Percentiles rank a stretch among this genome's conserved stretches.
Evolutionary conservation across 2,888 invertebrate genomes (phyloP).

Genomic region (Lysandra bellargus): DNA sequence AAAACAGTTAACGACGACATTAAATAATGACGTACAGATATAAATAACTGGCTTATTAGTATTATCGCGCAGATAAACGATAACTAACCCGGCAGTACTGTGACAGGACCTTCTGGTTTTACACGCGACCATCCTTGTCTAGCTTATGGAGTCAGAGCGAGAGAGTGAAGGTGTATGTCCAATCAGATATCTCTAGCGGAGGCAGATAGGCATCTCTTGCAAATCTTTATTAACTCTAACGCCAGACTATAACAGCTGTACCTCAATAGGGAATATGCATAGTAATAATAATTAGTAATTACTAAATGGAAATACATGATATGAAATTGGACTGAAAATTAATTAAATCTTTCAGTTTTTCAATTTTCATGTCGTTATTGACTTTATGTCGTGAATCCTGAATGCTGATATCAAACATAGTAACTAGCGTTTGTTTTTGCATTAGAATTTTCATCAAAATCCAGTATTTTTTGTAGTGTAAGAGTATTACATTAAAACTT

Average conservation of each 20-base stretch:
- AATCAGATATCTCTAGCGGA: neutral
- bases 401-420: too few species aligned
- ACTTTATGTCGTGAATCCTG: too few species aligned
- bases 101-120: constrained; percentile 2
- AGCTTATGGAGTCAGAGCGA: neutral
- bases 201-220: neutral
- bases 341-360: too few species aligned
- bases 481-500: too few species aligned
- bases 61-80: neutral
- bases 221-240: neutral
- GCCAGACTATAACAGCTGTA: neutral
- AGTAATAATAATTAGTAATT: too few species aligned
- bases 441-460: too few species aligned
- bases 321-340: too few species aligned
- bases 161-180: neutral
- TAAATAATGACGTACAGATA: neutral
- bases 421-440: too few species aligned
- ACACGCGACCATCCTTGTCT: neutral
- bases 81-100: constrained; percentile 10
- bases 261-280: neutral
- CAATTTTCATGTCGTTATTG: too few species aligned
- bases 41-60: constrained; percentile 15
- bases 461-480: too few species aligned
- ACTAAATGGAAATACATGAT: too few species aligned
- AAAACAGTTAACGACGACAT: neutral